Evolutionary conservation across 2,113 vertebrate species (phyloP), one percentile per base, ranked within the genome.

Genomic region (Zosterops borbonicus): DNA sequence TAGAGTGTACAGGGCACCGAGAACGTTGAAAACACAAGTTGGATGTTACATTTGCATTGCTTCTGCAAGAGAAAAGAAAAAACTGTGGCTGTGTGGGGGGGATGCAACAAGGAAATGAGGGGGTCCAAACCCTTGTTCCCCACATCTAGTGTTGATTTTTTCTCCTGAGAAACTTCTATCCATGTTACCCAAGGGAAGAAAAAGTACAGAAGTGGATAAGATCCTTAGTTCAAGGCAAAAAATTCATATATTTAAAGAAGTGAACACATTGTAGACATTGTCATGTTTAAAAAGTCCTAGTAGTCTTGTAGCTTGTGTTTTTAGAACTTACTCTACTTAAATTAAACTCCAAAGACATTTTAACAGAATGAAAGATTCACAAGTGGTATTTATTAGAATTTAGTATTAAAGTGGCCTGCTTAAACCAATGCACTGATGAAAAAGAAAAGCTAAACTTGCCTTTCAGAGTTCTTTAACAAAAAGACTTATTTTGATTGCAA

Each of bases 401-500:
- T 94, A 92, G 50, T 85, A 95, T 95, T 94, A 56, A 93, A 97
- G 58, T 83, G 71, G 62, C 58, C 59, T 55, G 63, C 81, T 33
- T 28, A 90, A 96, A 42, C 73, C 80, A 52, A 84, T 93, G 80
- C 50, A 96, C 88, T 80, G 93, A 78, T 44, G 69, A 70, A 90
- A 95, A 96, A 50, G 35, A 97, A 97, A 89, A 96, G 95, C 81
- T 95, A 96, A 93, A 17, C 74, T 95, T 96, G 91, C 95, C 83
- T 89, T 97, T 97, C 95, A 42, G 84, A 95, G 92, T 96, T 96
- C 92, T 97, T 96, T 96, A 97, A 94, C 87, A 98, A 84, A 95
- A 96, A 92, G 97, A 96, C 95, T 98, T 98, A 97, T 96, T 98
- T 97, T 98, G 97, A 98, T 97, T 98, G 97, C 96, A 98, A 98